Evolutionary conservation across 1,140 invertebrate species (phyloP).

Genomic region (Paramacrobiotus metropolitanus): DNA sequence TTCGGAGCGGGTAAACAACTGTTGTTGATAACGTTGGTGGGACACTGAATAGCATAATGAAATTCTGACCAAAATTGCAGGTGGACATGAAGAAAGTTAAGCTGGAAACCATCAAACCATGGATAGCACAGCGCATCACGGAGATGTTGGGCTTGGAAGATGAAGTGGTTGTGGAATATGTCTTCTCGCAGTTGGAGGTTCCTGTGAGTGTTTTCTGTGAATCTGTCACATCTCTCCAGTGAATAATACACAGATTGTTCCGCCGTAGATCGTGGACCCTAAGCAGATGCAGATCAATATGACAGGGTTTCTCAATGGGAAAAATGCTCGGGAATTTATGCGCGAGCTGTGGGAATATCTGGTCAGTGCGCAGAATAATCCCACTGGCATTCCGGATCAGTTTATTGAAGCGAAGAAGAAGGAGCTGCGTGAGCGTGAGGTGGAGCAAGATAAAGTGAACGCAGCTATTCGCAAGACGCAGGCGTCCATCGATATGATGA

Average conservation of each 20-base stretch:
- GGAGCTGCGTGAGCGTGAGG: constrained; percentile 49
- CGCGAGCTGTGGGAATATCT: constrained; percentile 83
- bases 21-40: too few relatives aligned
- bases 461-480: neutral
- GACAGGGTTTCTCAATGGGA: constrained; percentile 92
- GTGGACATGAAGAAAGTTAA: constrained; percentile 97
- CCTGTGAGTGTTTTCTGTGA: constrained; percentile 17
- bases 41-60: too few relatives aligned
- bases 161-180: constrained; percentile 95
- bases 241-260: too few relatives aligned
- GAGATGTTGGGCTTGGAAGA: constrained; percentile 74
- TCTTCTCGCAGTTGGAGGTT: constrained; percentile 85
- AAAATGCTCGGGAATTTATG: constrained; percentile 91
- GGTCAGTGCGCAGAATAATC: constrained; percentile 77
- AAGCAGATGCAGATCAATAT: constrained; percentile 98
- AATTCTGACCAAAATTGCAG: too few relatives aligned
- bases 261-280: constrained; percentile 53
- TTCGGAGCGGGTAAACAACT: constrained; percentile 66
- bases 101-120: constrained; percentile 87
- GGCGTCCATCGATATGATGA: neutral
- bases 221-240: too few relatives aligned
- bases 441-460: constrained; percentile 6
- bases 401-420: constrained; percentile 88
- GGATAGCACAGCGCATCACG: constrained; percentile 89
- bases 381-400: constrained; percentile 71